phyloP scores from a whole-genome alignment of 2,888 invertebrate genomes.

The Gymnocheta viridis region DNA sequence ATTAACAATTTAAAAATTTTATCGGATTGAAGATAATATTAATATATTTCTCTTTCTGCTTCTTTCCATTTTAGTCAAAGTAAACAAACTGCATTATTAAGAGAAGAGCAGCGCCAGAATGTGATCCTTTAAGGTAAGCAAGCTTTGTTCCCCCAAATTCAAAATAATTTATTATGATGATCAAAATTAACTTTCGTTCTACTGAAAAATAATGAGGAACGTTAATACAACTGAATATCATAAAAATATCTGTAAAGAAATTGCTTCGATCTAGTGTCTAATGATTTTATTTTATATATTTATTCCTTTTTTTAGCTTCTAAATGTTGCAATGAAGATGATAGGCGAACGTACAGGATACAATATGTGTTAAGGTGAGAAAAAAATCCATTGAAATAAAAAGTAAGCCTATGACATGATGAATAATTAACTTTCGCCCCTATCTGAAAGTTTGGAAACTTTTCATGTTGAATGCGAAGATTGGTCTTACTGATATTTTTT shows the following conservation, averaged over 20 bases:
- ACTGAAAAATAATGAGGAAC: slow-evolving; percentile 61
- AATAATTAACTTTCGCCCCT: slow-evolving; percentile 79
- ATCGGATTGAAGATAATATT: no score
- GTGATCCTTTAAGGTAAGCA: no score
- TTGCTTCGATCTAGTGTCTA: no score
- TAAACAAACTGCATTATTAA: no score
- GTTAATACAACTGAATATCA: not conserved
- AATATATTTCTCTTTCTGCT: no score
- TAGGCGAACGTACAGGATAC: not conserved
- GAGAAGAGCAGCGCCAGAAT: no score
- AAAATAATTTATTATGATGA: slow-evolving; percentile 22
- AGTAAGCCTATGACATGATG: slow-evolving; percentile 69
- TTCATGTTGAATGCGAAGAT: slow-evolving; percentile 76
- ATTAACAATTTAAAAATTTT: no score
- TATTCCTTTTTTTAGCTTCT: not conserved
- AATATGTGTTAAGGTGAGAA: not conserved
- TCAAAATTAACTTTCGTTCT: slow-evolving; percentile 42
- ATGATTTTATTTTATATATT: not conserved
- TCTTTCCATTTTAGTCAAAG: no score
- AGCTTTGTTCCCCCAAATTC: not conserved
- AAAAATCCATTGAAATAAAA: not conserved
- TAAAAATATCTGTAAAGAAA: not conserved
- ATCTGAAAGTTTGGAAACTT: slow-evolving; percentile 74
- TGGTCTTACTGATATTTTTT: slow-evolving; percentile 76
- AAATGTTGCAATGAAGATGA: no score